These are phyloP conservation scores for Papilio elwesi DNA, from an alignment of 2,888 invertebrate species.

Conservation along the genomic window DNA sequence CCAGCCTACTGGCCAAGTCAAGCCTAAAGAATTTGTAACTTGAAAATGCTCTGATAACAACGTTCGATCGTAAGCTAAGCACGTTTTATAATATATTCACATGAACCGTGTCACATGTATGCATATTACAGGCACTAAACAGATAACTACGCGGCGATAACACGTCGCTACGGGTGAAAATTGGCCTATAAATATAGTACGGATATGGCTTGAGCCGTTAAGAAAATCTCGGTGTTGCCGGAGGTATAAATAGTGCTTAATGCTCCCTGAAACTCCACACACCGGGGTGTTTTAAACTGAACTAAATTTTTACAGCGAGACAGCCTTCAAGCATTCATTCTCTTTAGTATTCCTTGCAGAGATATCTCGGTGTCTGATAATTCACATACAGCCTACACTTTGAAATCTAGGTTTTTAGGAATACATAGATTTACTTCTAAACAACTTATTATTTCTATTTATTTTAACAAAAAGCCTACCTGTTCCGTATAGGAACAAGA, in stretches of 20 bases:
- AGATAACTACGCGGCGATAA: conserved; percentile 46
- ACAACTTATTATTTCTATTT: too few species aligned
- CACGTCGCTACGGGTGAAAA: conserved; percentile 33
- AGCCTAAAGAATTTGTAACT: background rate
- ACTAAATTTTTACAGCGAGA: conserved; percentile 21
- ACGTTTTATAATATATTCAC: conserved; percentile 28
- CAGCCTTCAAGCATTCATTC: conserved; percentile 12
- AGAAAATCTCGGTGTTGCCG: conserved; percentile 27
- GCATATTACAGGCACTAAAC: conserved; percentile 44
- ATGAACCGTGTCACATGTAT: conserved; percentile 35
- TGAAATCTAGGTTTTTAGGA: background rate
- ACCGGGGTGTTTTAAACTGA: conserved; percentile 19
- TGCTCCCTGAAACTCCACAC: conserved; percentile 19
- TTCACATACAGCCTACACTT: background rate
- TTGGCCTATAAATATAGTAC: conserved; percentile 36
- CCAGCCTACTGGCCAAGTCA: too few species aligned
- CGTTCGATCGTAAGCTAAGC: background rate
- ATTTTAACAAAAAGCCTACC: background rate
- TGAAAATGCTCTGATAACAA: background rate
- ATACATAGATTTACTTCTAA: background rate
- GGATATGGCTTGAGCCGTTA: conserved; percentile 24
- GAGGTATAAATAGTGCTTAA: conserved; percentile 30
- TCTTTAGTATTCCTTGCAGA: conserved; percentile 16
- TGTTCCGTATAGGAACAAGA: too few species aligned
- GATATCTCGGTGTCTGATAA: background rate